Percentiles rank a stretch among this genome's conserved stretches.
These are phyloP conservation scores for Pseudopodoces humilis DNA, from an alignment of 2,113 vertebrate species.

Conservation along the genomic window DNA sequence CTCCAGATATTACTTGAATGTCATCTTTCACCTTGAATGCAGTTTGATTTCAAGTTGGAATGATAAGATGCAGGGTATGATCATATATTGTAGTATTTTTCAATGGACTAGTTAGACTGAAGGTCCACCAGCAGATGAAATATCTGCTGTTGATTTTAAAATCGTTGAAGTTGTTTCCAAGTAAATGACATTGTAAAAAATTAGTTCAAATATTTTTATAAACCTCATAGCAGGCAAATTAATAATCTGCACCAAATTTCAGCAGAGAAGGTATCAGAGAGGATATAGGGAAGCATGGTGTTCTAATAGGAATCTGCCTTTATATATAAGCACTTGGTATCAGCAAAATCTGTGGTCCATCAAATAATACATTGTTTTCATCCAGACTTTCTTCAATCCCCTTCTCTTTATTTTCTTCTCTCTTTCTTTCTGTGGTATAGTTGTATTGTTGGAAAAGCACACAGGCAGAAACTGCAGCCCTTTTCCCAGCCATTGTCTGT, in stretches of 20 bases:
- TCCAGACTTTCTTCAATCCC: neutral
- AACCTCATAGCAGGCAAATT: neutral
- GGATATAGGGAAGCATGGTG: neutral
- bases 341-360: neutral
- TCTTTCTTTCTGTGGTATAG: neutral
- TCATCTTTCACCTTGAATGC: neutral
- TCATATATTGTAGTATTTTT: neutral
- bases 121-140: neutral
- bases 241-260: neutral
- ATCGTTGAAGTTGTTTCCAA: neutral
- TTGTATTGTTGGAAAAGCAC: neutral
- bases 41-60: neutral
- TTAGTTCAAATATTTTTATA: neutral
- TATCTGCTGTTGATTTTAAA: neutral
- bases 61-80: neutral
- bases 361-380: constrained; percentile 1
- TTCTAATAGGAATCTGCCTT: neutral
- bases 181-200: neutral
- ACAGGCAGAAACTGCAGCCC: neutral
- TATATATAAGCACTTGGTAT: neutral
- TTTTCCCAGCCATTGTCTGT: constrained; percentile 52
- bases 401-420: neutral
- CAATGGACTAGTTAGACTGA: neutral
- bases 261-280: neutral
- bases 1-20: neutral